Conservation (phyloP, 1,140 invertebrate species). For the Drosophila neocordata region DNA sequence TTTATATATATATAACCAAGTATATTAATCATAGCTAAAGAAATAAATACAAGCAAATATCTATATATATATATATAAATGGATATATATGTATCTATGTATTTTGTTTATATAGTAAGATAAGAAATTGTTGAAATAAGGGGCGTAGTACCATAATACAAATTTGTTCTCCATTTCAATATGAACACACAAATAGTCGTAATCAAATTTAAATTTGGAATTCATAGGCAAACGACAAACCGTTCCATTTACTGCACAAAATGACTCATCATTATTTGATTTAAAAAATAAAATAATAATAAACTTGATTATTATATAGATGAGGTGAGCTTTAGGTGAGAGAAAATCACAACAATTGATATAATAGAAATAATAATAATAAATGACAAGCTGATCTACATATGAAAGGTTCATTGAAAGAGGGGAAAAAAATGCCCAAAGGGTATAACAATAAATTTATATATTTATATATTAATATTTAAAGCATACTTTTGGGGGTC, state of each 20-base stretch:
- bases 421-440: no score
- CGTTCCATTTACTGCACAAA: conserved; percentile 34
- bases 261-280: conserved; percentile 34
- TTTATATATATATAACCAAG: not conserved
- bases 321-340: not conserved
- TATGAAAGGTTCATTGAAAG: not conserved
- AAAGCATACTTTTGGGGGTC: conserved; percentile 5
- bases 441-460: not conserved
- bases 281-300: conserved; percentile 28
- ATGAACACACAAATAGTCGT: no score
- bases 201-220: not conserved
- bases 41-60: not conserved
- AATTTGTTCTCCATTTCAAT: not conserved
- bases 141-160: no score
- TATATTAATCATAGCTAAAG: not conserved
- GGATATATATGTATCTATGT: not conserved
- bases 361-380: no score
- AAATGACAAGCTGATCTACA: not conserved
- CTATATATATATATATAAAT: not conserved
- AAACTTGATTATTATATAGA: not conserved
- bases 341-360: not conserved
- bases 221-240: not conserved
- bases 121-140: no score
- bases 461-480: not conserved
- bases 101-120: no score